Percentiles rank a stretch among this genome's conserved stretches.
phyloP scores from a whole-genome alignment of 2,888 invertebrate species.

The Cheilosia vulpina region DNA sequence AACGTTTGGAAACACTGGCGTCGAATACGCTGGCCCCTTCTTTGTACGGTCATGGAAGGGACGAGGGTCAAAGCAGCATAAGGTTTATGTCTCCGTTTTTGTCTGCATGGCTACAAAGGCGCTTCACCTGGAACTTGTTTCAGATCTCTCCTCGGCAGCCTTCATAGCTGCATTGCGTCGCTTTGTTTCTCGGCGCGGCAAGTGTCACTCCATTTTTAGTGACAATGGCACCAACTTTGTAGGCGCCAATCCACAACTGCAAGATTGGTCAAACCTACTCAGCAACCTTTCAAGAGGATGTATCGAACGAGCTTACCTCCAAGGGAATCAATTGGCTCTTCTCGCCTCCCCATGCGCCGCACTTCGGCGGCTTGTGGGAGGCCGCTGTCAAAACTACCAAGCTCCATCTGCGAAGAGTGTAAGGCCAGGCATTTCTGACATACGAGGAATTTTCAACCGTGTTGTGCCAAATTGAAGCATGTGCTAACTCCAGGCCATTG shows the following conservation, averaged over 20 bases:
- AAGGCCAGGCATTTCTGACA: conserved; percentile 76
- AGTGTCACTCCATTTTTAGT: too few species aligned
- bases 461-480: conserved; percentile 78
- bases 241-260: too few species aligned
- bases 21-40: conserved; percentile 76
- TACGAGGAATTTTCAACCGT: conserved; percentile 79
- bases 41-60: conserved; percentile 67
- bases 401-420: conserved; percentile 77
- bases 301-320: conserved; percentile 2
- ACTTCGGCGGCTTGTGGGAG: conserved; percentile 80
- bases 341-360: conserved; percentile 62
- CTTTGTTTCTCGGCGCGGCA: too few species aligned
- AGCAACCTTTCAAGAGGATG: conserved; percentile 15
- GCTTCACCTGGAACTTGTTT: too few species aligned
- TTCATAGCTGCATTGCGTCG: too few species aligned
- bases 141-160: too few species aligned
- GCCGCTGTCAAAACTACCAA: conserved; percentile 79
- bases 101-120: too few species aligned
- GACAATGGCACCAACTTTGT: too few species aligned
- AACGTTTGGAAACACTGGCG: conserved; percentile 75
- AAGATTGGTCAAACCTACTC: background rate
- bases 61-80: conserved; percentile 73
- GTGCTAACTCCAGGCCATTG: conserved; percentile 78
- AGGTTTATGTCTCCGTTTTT: conserved; percentile 77
- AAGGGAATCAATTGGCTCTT: too few species aligned